Conservation (phyloP, 2,888 invertebrate species). For the Hipparchia sbordonii region DNA sequence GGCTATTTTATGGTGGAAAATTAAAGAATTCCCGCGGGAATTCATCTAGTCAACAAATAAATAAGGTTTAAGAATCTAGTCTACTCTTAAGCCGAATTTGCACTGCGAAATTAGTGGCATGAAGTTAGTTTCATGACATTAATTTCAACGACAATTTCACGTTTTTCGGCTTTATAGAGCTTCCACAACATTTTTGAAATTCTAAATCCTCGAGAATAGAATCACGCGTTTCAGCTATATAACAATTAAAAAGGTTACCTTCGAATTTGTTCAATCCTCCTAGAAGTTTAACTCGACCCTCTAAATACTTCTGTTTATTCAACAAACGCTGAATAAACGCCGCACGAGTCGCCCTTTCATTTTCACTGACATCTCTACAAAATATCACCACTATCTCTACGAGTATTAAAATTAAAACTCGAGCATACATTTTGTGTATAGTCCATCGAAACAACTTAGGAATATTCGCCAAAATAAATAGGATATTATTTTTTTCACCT, state of each 20-base stretch:
- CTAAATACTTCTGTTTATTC: slow-evolving; percentile 87
- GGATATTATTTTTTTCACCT: too few species aligned
- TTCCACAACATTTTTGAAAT: too few species aligned
- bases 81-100: too few species aligned
- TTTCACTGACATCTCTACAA: slow-evolving; percentile 62
- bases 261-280: slow-evolving; percentile 88
- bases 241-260: slow-evolving; percentile 77
- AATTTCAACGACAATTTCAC: too few species aligned
- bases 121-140: too few species aligned
- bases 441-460: background rate
- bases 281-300: slow-evolving; percentile 88
- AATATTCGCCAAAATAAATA: background rate
- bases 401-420: slow-evolving; percentile 33
- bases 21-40: too few species aligned
- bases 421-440: slow-evolving; percentile 10
- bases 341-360: slow-evolving; percentile 72
- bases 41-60: too few species aligned
- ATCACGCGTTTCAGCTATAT: background rate
- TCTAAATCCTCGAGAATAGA: background rate
- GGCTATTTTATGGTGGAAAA: too few species aligned
- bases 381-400: slow-evolving; percentile 32
- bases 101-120: too few species aligned
- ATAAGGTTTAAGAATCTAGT: too few species aligned
- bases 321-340: slow-evolving; percentile 86
- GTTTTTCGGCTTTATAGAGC: too few species aligned